Percentiles rank a stretch among this genome's conserved stretches.
phyloP scores from a whole-genome alignment of 2,888 invertebrate genomes.

The Rhingia rostrata region DNA sequence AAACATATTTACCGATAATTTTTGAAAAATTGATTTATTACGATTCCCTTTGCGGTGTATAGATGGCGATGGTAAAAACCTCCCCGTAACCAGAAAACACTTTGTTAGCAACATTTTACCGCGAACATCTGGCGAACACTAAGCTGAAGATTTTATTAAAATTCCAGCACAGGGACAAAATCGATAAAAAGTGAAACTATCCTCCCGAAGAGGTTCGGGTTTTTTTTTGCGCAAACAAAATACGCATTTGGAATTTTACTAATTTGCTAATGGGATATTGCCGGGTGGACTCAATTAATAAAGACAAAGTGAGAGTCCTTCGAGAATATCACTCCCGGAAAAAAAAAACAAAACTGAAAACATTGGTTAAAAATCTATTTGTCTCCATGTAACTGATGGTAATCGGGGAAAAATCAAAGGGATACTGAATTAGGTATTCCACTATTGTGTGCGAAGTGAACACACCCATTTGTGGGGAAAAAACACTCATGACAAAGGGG shows the following conservation, averaged over 20 bases:
- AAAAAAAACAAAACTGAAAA: not conserved
- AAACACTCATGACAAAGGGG: conserved; percentile 5
- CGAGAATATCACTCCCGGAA: conserved; percentile 23
- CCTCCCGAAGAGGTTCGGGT: not conserved
- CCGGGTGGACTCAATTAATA: conserved; percentile 13
- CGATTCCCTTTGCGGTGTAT: conserved; percentile 37
- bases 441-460: conserved; percentile 10
- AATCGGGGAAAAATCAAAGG: conserved; percentile 46
- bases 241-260: not conserved
- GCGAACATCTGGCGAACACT: conserved; percentile 23
- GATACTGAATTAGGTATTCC: conserved; percentile 18
- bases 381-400: not conserved
- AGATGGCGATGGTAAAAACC: conserved; percentile 54
- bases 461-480: conserved; percentile 35
- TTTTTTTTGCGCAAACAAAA: not conserved
- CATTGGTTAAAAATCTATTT: conserved; percentile 46
- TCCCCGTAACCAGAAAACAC: conserved; percentile 75
- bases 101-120: conserved; percentile 78
- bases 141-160: not conserved
- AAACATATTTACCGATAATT: conserved; percentile 57
- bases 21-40: conserved; percentile 65
- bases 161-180: conserved; percentile 38
- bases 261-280: conserved; percentile 32
- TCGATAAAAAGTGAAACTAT: conserved; percentile 44
- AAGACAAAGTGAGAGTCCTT: conserved; percentile 27